Evolutionary conservation across 1,140 invertebrate species (phyloP).

Genomic region (Mya arenaria): DNA sequence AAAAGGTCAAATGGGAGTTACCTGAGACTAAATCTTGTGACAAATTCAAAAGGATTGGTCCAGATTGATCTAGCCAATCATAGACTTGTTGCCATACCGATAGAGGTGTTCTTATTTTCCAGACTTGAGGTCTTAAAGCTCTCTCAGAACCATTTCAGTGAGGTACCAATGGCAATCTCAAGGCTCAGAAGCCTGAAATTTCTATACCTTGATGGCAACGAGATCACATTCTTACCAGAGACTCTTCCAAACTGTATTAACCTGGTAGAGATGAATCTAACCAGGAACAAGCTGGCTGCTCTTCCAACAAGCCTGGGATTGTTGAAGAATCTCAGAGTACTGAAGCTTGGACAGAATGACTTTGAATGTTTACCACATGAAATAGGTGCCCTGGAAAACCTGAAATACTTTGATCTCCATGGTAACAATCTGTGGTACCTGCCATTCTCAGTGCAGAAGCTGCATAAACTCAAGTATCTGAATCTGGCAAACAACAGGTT

Average conservation of each 20-base stretch:
- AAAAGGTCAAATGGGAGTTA: not conserved
- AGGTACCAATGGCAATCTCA: constrained; percentile 69
- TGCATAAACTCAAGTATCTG: constrained; percentile 70
- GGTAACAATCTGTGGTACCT: constrained; percentile 75
- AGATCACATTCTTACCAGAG: constrained; percentile 70
- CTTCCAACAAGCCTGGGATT: constrained; percentile 68
- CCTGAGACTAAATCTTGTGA: constrained; percentile 57
- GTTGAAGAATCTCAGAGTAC: constrained; percentile 66
- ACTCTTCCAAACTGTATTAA: constrained; percentile 75
- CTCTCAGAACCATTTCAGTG: constrained; percentile 70
- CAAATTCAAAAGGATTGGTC: constrained; percentile 67
- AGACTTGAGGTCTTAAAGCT: constrained; percentile 73
- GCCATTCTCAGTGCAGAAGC: constrained; percentile 70
- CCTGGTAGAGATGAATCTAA: constrained; percentile 71
- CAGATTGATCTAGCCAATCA: constrained; percentile 72
- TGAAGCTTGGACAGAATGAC: constrained; percentile 73
- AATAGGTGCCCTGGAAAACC: constrained; percentile 67
- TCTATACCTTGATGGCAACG: constrained; percentile 71
- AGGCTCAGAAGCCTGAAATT: constrained; percentile 68
- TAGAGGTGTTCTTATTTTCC: constrained; percentile 70
- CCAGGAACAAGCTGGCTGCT: constrained; percentile 70
- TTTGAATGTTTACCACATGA: constrained; percentile 75
- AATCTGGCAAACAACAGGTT: constrained; percentile 75
- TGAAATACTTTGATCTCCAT: constrained; percentile 72
- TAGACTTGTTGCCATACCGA: constrained; percentile 65